These are phyloP conservation scores for Dendrocopos noguchii DNA, from an alignment of 2,113 vertebrate species.

Conservation along the genomic window DNA sequence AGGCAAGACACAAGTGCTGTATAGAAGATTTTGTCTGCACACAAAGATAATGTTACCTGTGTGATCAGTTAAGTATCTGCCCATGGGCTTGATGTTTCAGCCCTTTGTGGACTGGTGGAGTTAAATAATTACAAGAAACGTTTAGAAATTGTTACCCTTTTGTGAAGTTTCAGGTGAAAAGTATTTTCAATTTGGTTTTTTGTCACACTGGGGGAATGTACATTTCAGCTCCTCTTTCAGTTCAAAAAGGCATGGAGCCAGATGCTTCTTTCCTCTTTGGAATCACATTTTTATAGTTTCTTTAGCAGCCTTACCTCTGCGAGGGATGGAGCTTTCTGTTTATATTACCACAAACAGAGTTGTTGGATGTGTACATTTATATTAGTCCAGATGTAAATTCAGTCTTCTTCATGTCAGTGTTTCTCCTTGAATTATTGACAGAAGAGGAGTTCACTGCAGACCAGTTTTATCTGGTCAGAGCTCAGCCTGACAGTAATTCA, in stretches of 20 bases:
- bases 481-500: conserved; percentile 27
- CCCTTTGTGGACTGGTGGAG: neutral
- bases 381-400: neutral
- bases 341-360: neutral
- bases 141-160: neutral
- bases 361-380: neutral
- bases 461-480: neutral
- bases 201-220: neutral
- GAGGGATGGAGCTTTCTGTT: neutral
- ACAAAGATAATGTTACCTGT: neutral
- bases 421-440: conserved; percentile 11
- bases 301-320: neutral
- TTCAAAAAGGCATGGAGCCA: neutral
- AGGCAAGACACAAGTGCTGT: neutral
- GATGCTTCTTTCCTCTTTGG: neutral
- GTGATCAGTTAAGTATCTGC: neutral
- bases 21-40: neutral
- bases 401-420: neutral
- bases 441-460: neutral
- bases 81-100: neutral
- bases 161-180: neutral
- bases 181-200: neutral
- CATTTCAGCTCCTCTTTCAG: neutral
- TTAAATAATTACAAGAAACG: neutral
- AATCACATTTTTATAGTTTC: neutral